Base-by-base conservation (phyloP, 1,140 invertebrate species). In the Pissodes strobi region DNA sequence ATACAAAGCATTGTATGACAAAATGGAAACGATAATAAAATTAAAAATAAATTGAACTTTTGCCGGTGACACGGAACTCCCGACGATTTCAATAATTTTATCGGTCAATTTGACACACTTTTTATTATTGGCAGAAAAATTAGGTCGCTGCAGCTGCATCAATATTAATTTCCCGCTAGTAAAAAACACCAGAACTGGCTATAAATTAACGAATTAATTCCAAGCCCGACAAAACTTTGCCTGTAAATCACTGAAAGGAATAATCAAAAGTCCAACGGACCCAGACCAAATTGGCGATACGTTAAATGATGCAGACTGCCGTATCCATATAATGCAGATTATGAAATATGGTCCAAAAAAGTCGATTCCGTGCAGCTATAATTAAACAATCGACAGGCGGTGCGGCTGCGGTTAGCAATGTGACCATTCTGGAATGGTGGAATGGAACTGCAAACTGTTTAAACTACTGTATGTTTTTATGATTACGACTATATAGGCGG, bases 151-250 rank as follows among this genome's bases (percentile, higher is more conserved):
- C 22, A 46, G 43, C 21, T 51, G 48, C 23, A 51, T 51, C 23
- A 51, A 51, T 51, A 51, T 51, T 51, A 51, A 51, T 51, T 51
- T 51, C 23, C 48, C 10, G 22, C 13, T 23, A 18, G 21, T 23
- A 27, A 53, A 53, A 53, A 53, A 37, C 23, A 19, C 48, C 23
- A 12, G 22, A 23, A 51, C 48, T n/a, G 19, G 17, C 25, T 21
- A 37, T 48, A 48, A 59, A 59, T 48, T 59, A 59, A 23, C 56
- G 56, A 59, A 46, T 59, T 59, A 46, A 59, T 59, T 59, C 41
- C 56, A 37, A 21, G 45, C 41, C 41, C 41, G 56, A 25, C 56
- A 59, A 46, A 59, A 59, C 56, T 59, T 59, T 59, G 56, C 43
- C 41, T 46, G 23, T 59, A 59, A 59, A 59, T 59, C 56, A 59